Base-by-base conservation (phyloP, 1,140 invertebrate genomes). In the Brachionus koreanus region DNA sequence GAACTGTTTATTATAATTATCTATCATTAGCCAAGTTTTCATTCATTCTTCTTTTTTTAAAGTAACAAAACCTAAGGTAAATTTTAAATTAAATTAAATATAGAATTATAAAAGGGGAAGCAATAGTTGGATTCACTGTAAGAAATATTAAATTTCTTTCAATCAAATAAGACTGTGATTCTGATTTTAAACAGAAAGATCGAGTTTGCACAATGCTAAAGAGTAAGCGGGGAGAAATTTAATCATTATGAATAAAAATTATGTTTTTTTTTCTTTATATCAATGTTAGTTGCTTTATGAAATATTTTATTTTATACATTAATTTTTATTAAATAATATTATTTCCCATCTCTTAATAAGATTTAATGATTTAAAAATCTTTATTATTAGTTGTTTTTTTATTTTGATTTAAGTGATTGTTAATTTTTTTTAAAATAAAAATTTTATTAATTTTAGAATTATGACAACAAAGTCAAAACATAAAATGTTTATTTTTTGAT, bases 271-370 rank as follows among this genome's bases (percentile, higher is more conserved):
- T 3, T 42, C 6, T 42, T 19, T 57, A n/a, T n/a, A n/a, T 57
- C 16, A 57, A 57, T 57, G 49, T 25, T 57, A 57, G n/a, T 19
- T 19, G 19, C 16, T 57, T 57, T 57, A 7, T 57, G 49, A 57
- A 57, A 57, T 57, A 57, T 57, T 57, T n/a, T 57, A 57, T 57
- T 57, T 57, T 23, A 16, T 57, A 19, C 13, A 19, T 57, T 57
- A 19, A 5, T 52, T 57, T 57, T 57, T 57, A 57, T 57, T 57
- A 65, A 65, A 65, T n/a, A 65, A 4, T 37, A 65, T 33, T 65
- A 16, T 65, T 65, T 65, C 63, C 63, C 33, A 65, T 65, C 63
- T 65, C 29, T 65, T 65, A 65, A 65, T 65, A 65, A 16, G 63
- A 65, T 65, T 65, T 33, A 37, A 65, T 10, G 33, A 65, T 65